Evolutionary conservation across 2,797 vertebrate genomes (phyloP).

Genomic region (Macropus fuliginosus): DNA sequence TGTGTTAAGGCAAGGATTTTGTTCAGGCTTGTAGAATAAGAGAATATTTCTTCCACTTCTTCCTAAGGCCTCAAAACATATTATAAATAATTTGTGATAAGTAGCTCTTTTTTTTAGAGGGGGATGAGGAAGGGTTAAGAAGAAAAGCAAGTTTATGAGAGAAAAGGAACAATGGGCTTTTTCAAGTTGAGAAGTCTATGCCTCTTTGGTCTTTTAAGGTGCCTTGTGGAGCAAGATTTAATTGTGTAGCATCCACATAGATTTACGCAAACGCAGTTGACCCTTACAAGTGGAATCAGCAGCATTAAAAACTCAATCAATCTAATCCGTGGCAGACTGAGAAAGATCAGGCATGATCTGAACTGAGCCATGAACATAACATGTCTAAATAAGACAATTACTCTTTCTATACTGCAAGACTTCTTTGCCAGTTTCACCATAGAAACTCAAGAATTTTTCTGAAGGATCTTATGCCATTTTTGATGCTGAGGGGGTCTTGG

Average conservation of each 20-base stretch:
- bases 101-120: neutral
- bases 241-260: slow-evolving; percentile 24
- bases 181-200: slow-evolving; percentile 9
- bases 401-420: neutral
- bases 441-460: slow-evolving; percentile 12
- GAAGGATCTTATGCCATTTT: neutral
- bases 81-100: slow-evolving; percentile 38
- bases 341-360: slow-evolving; percentile 41
- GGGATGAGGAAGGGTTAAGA: slow-evolving; percentile 15
- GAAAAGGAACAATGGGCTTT: slow-evolving; percentile 5
- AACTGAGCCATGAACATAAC: slow-evolving; percentile 15
- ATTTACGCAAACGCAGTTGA: neutral
- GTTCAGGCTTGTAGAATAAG: slow-evolving; percentile 19
- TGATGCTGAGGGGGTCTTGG: neutral
- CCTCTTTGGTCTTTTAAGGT: slow-evolving; percentile 14
- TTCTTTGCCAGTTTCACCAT: slow-evolving; percentile 28
- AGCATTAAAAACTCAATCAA: slow-evolving; percentile 31
- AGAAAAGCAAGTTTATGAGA: slow-evolving; percentile 60
- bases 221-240: neutral
- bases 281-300: neutral
- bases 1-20: slow-evolving; percentile 47
- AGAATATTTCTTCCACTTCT: slow-evolving; percentile 22
- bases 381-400: accelerated
- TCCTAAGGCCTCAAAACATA: slow-evolving; percentile 52
- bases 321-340: slow-evolving; percentile 1